Evolutionary conservation across 2,113 vertebrate genomes (phyloP), one percentile per base, ranked within the genome.

Genomic region (Spheniscus mendiculus): DNA sequence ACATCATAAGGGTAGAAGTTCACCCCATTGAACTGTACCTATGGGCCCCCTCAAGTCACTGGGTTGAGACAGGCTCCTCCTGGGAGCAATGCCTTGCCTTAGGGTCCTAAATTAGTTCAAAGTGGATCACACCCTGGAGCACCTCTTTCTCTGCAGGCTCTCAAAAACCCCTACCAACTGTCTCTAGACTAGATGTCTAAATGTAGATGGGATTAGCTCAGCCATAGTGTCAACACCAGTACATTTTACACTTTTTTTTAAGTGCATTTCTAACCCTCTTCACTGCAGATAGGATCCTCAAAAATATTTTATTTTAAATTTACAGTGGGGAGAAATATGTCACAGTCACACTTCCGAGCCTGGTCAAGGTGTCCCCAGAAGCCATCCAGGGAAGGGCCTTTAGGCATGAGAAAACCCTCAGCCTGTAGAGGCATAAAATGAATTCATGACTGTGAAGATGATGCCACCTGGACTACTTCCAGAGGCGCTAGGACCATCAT

Each of bases 381-480:
- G n/a, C 44, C 47, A 44, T 38, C 5, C 47, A 79, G 29, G 26
- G n/a, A 74, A 50, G 12, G 45, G 11, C 22, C 44, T 73, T 63
- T 40, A 90, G 73, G 55, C 56, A 79, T 89, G 63, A 95, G 71
- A 86, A 96, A 95, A 47, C 42, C 42, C 47, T 90, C 79, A 83
- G 93, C 85, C 42, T 96, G 78, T 86, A 83, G 63, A 80, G n/a
- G 47, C 18, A 77, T 58, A 94, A 92, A 93, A 90, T 74, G 56
- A 92, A 94, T 84, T 85, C 83, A 90, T 2, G 12, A n/a, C 76
- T 88, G 50, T 81, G 88, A 90, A 70, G 93, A 90, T 86, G 67
- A 77, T 97, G 92, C 95, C 97, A 96, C 96, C 72, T 97, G 97
- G 92, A 88, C 59, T 83, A 30, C n/a, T 81, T 97, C 83, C 97